Evolutionary conservation across 2,797 vertebrate genomes (phyloP).

Genomic region (Stomatorhinus walkeri): DNA sequence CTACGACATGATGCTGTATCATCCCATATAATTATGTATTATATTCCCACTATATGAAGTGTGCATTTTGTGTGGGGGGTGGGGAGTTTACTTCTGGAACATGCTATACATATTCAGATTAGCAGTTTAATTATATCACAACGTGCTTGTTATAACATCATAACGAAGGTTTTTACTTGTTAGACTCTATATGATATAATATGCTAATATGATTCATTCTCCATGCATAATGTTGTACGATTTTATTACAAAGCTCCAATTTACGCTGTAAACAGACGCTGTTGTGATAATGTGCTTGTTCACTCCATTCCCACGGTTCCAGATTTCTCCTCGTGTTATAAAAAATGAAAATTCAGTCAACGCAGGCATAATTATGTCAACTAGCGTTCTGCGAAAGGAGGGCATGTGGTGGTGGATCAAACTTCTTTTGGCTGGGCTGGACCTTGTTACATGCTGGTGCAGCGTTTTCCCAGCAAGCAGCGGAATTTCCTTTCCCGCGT

Average conservation of each 20-base stretch:
- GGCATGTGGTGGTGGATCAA: no score
- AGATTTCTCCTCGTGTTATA: background rate
- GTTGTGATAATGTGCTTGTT: background rate
- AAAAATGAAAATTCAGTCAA: background rate
- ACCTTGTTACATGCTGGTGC: background rate
- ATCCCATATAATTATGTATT: background rate
- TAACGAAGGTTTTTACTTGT: background rate
- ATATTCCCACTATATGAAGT: background rate
- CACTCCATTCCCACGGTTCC: background rate
- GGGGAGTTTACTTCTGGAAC: background rate
- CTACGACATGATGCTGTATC: background rate
- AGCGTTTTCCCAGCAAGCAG: background rate
- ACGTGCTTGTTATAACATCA: background rate
- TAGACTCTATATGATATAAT: background rate
- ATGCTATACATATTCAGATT: slow-evolving; percentile 7
- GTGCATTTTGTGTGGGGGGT: background rate
- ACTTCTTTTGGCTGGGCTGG: background rate
- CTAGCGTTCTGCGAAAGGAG: background rate
- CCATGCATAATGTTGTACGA: background rate
- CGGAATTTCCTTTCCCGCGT: background rate
- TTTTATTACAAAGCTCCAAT: slow-evolving; percentile 6
- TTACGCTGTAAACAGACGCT: background rate
- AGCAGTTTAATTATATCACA: background rate
- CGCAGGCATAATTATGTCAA: background rate
- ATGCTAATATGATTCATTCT: background rate